Evolutionary conservation across 2,888 invertebrate species (phyloP), one percentile per base, ranked within the genome.

Genomic region (Trichogramma dendrolimi): DNA sequence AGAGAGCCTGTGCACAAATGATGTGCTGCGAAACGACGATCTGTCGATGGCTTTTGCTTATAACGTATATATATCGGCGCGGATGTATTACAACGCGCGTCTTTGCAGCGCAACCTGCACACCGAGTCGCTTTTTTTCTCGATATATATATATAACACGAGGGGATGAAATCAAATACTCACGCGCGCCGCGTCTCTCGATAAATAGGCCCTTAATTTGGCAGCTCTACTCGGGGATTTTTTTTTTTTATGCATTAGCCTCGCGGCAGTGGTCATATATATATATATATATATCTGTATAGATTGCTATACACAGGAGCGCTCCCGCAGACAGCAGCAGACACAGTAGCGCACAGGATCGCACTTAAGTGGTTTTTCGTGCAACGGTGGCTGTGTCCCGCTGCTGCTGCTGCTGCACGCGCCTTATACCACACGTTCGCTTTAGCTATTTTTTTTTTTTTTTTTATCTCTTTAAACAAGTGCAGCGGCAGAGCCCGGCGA

Each of bases 181-280:
- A 55, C 44, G 39, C 39, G 14, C 4, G n/a, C 27, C 27, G 55
- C 55, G 48, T 3, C 44, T 8, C 44, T 44, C 8, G 10, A 10
- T 10, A 44, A 11, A 49, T 49, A 42, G 55, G 11, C 38, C 58
- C 62, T 65, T 65, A 62, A 65, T 62, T 62, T 62, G 60, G 56
- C 39, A 50, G 6, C 52, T 50, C 52, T 58, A 57, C 52, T 62
- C 48, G 41, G 63, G 63, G 60, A 66, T 68, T 68, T 67, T 67
- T 67, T 66, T 68, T 66, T 59, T 55, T 65, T 60, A 56, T 59
- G 47, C 59, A 63, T 60, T 63, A 62, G 58, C 55, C 52, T 52
- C 47, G 59, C 60, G 57, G 46, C 47, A 6, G 38, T n/a, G 1
- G 7, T 59, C 43, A 8, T 14, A 4, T 5, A 4, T 44, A 38